phyloP scores from a whole-genome alignment of 2,797 vertebrate genomes.

The Carapus acus region DNA sequence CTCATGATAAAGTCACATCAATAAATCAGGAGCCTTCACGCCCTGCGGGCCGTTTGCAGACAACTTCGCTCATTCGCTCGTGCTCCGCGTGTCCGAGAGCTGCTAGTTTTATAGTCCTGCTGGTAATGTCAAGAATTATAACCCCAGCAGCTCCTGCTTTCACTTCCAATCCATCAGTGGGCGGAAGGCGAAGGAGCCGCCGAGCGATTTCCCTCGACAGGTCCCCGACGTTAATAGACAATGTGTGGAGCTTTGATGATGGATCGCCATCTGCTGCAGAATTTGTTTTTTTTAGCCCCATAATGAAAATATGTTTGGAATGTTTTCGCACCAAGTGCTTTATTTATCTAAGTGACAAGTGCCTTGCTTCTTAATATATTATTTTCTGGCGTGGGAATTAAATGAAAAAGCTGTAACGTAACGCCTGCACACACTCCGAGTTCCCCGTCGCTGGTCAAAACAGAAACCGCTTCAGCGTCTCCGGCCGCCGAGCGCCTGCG shows the following conservation, averaged over 20 bases:
- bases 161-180: slow-evolving; percentile 59
- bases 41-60: slow-evolving; percentile 34
- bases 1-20: slow-evolving; percentile 52
- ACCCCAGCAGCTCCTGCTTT: slow-evolving; percentile 47
- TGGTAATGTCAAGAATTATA: slow-evolving; percentile 63
- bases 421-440: too few species aligned
- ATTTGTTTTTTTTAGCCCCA: slow-evolving; percentile 19
- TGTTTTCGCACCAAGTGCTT: not conserved
- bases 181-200: slow-evolving; percentile 33
- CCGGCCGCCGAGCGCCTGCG: too few species aligned
- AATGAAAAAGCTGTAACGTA: too few species aligned
- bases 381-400: too few species aligned
- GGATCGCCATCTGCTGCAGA: slow-evolving; percentile 37
- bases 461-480: too few species aligned
- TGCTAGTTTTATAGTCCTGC: slow-evolving; percentile 56
- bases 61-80: slow-evolving; percentile 39
- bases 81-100: slow-evolving; percentile 44
- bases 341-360: too few species aligned
- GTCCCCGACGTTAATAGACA: slow-evolving; percentile 31
- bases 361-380: too few species aligned
- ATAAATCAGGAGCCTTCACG: slow-evolving; percentile 50
- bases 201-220: slow-evolving; percentile 44
- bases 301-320: slow-evolving; percentile 19
- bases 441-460: too few species aligned
- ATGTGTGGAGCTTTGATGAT: slow-evolving; percentile 37